These are phyloP conservation scores for Zoanthus sociatus DNA, from an alignment of 92 coral and sea anemone genomes.

Conservation along the genomic window DNA sequence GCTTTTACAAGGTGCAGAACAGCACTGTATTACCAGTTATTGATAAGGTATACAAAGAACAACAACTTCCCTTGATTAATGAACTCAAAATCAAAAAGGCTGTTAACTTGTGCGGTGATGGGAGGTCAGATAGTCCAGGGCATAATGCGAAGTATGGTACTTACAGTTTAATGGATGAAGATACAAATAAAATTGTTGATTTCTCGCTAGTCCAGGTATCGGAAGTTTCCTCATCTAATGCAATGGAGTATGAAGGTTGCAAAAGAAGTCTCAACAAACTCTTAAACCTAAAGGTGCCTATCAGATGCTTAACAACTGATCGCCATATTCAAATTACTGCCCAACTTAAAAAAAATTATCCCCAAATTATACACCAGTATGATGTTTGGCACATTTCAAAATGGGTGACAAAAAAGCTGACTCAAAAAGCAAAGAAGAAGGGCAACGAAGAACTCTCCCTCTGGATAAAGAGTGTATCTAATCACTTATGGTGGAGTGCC, in stretches of 20 bases:
- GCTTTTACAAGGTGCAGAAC: constrained; percentile 47
- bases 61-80: not conserved
- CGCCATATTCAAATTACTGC: constrained; percentile 21
- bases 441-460: not conserved
- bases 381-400: constrained; percentile 1
- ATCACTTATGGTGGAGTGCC: constrained; percentile 8
- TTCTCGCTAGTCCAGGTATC: constrained; percentile 41
- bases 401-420: constrained; percentile 23
- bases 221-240: constrained; percentile 51
- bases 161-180: constrained; percentile 47
- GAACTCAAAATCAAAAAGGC: constrained; percentile 24
- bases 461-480: not conserved
- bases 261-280: constrained; percentile 27
- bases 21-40: constrained; percentile 49
- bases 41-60: constrained; percentile 21
- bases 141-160: constrained; percentile 47
- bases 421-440: constrained; percentile 7
- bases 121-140: constrained; percentile 48
- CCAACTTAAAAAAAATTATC: constrained; percentile 1
- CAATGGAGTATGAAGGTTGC: constrained; percentile 53
- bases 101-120: constrained; percentile 57
- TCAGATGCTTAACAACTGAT: constrained; percentile 17
- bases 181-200: constrained; percentile 21
- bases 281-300: not conserved
- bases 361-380: not conserved